These are phyloP conservation scores for Drosophila varians DNA, from an alignment of 1,140 invertebrate genomes.

Conservation along the genomic window DNA sequence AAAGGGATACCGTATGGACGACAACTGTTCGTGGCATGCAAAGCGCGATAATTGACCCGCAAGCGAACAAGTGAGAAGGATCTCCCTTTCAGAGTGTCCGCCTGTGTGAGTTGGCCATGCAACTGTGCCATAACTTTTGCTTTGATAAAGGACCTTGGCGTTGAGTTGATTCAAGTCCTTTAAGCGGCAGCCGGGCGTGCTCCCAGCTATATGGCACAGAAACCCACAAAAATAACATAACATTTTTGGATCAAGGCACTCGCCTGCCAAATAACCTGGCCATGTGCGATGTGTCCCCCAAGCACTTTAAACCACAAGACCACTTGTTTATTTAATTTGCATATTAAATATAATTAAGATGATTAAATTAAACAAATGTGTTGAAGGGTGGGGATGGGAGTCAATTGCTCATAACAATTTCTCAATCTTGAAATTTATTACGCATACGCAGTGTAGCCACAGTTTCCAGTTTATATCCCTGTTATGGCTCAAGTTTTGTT, in stretches of 20 bases:
- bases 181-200: slow-evolving; percentile 65
- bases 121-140: slow-evolving; percentile 77
- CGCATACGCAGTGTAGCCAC: not conserved
- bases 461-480: not conserved
- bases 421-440: not conserved
- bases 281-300: not conserved
- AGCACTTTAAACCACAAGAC: not conserved
- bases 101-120: slow-evolving; percentile 49
- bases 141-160: slow-evolving; percentile 78
- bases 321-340: not conserved
- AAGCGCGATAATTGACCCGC: slow-evolving; percentile 78
- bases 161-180: slow-evolving; percentile 67
- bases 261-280: slow-evolving; percentile 24
- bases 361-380: not conserved
- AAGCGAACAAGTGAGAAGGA: slow-evolving; percentile 38
- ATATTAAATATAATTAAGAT: not conserved
- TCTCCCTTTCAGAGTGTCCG: slow-evolving; percentile 28
- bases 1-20: slow-evolving; percentile 29
- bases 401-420: not conserved
- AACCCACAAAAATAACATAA: slow-evolving; percentile 25
- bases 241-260: slow-evolving; percentile 5
- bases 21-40: slow-evolving; percentile 67
- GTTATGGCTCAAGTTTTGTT: not conserved
- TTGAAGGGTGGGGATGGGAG: not conserved
- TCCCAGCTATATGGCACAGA: slow-evolving; percentile 39